These are phyloP conservation scores for Oreochromis tanganicae DNA, from an alignment of 2,113 vertebrate genomes.

Conservation along the genomic window DNA sequence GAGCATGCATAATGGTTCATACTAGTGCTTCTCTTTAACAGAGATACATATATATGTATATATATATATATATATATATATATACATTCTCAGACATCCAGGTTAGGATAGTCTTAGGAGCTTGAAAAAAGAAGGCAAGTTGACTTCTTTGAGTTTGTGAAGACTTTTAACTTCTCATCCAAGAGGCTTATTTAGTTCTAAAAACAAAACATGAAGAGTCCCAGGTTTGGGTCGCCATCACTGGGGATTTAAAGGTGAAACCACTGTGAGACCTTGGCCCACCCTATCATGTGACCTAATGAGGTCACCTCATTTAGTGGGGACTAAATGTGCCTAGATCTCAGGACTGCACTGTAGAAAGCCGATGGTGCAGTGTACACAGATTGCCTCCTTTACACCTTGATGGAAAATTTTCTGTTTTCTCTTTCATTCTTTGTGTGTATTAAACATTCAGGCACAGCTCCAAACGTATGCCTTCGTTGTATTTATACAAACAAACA, in stretches of 20 bases:
- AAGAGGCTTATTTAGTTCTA: not conserved
- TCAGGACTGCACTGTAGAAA: not conserved
- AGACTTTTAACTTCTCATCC: not conserved
- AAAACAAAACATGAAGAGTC: not conserved
- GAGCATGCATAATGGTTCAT: not conserved
- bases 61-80: not conserved
- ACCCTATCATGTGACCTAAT: not conserved
- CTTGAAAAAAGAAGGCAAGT: not conserved
- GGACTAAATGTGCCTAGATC: not conserved
- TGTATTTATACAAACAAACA: not conserved
- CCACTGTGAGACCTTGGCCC: not conserved
- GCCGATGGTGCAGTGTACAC: not conserved
- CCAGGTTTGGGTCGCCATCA: not conserved
- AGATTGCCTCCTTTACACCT: not conserved
- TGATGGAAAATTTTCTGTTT: not conserved
- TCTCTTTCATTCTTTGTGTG: not conserved
- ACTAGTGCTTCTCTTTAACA: not conserved
- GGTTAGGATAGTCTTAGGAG: not conserved
- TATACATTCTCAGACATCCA: not conserved
- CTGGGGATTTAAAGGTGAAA: not conserved
- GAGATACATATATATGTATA: not conserved
- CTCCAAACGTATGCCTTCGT: not conserved
- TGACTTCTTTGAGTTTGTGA: not conserved
- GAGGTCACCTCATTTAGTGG: not conserved
- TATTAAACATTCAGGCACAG: not conserved